These are phyloP conservation scores for Eugnorisma glareosa DNA, from an alignment of 2,888 invertebrate genomes.

Conservation along the genomic window DNA sequence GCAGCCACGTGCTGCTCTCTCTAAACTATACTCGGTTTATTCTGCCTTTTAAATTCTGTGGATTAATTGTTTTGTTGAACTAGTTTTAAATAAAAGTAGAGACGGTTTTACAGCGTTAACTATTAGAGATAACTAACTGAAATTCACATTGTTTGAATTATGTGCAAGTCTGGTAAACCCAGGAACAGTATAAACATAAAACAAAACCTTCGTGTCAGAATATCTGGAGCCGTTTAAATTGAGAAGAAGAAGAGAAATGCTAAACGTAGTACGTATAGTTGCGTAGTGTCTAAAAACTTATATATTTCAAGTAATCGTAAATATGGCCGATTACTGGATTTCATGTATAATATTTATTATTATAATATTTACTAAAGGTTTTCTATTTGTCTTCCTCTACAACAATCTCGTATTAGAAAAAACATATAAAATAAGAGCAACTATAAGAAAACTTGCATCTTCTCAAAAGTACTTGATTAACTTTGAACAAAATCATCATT, in stretches of 20 bases:
- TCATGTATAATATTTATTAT: background rate
- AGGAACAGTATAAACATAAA: background rate
- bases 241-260: background rate
- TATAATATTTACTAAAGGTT: background rate
- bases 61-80: slow-evolving; percentile 37
- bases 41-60: slow-evolving; percentile 28
- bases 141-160: background rate
- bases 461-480: background rate
- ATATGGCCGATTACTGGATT: background rate
- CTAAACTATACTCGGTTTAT: slow-evolving; percentile 57
- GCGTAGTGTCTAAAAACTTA: too few species aligned
- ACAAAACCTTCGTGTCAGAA: background rate
- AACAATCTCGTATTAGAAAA: background rate
- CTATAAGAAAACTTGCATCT: background rate
- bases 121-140: background rate
- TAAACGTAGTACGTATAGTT: too few species aligned
- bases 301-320: background rate
- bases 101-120: background rate
- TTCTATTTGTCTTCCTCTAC: background rate
- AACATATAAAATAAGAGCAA: background rate
- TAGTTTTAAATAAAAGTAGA: slow-evolving; percentile 32
- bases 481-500: background rate
- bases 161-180: background rate
- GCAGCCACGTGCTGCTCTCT: slow-evolving; percentile 55
- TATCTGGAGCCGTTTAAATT: background rate